Evolutionary conservation across 2,888 invertebrate genomes (phyloP).

Genomic region (Poecilus cupreus): DNA sequence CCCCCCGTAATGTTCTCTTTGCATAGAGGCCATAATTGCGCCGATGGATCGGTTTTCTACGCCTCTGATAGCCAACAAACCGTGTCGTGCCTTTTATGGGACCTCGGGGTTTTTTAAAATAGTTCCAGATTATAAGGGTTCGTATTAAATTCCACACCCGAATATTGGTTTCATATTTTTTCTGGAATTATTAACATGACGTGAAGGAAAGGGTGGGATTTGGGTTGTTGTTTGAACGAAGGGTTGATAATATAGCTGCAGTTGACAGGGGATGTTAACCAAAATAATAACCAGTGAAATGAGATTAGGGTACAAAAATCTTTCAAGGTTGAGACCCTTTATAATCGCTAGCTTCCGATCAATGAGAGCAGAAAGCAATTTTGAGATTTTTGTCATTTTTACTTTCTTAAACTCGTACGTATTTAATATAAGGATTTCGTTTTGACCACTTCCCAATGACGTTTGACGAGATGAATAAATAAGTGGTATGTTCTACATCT

Average conservation of each 20-base stretch:
- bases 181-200: neutral
- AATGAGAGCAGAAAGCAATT: too few species aligned
- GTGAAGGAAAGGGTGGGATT: conserved; percentile 1
- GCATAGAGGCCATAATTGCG: conserved; percentile 6
- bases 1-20: neutral
- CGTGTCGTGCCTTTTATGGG: conserved; percentile 12
- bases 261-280: conserved; percentile 10
- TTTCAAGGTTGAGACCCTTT: neutral
- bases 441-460: too few species aligned
- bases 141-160: conserved; percentile 17
- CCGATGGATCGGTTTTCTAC: neutral
- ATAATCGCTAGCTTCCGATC: too few species aligned
- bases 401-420: too few species aligned
- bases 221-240: neutral
- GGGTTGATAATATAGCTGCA: conserved; percentile 2
- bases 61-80: conserved; percentile 20
- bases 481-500: too few species aligned
- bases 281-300: conserved; percentile 23
- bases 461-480: too few species aligned
- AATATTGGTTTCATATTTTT: conserved; percentile 40
- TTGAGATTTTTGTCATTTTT: too few species aligned
- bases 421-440: too few species aligned
- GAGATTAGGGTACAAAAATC: neutral
- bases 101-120: conserved; percentile 24
- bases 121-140: conserved; percentile 32